Percentiles rank a stretch among this genome's conserved stretches.
These are phyloP conservation scores for Scaptomyza graminum DNA, from an alignment of 1,140 invertebrate genomes.

Conservation along the genomic window DNA sequence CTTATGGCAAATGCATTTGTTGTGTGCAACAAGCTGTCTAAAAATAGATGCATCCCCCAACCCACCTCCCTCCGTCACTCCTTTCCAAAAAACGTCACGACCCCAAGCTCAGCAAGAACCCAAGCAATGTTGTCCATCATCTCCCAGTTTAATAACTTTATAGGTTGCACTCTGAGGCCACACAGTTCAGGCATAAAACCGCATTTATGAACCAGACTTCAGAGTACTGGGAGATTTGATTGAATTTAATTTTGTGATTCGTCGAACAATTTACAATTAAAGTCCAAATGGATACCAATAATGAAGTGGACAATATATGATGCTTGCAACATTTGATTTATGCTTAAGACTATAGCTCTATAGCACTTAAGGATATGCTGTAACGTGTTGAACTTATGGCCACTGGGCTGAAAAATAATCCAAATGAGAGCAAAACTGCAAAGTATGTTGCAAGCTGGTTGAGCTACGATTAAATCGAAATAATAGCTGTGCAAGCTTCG, in stretches of 20 bases:
- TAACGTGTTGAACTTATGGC: too few species aligned
- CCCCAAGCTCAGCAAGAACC: background rate
- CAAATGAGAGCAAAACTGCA: too few species aligned
- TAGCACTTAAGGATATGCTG: too few species aligned
- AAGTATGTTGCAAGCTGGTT: background rate
- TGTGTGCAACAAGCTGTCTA: constrained; percentile 48
- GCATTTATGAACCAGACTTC: background rate
- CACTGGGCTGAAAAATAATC: too few species aligned
- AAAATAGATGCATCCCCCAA: background rate
- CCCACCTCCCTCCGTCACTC: background rate
- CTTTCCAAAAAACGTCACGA: background rate
- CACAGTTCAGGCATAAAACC: too few species aligned
- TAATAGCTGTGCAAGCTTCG: background rate
- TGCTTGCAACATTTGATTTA: too few species aligned
- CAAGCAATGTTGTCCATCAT: background rate
- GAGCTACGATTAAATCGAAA: background rate
- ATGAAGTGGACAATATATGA: background rate
- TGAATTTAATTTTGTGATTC: background rate
- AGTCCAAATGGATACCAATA: background rate
- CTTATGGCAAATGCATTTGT: constrained; percentile 45
- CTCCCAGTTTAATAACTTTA: background rate
- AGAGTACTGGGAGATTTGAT: background rate
- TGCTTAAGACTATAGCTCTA: too few species aligned
- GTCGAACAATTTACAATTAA: background rate
- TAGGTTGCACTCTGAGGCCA: background rate